Evolutionary conservation across 2,888 invertebrate genomes (phyloP).

Genomic region (Tenthredo mesomela): DNA sequence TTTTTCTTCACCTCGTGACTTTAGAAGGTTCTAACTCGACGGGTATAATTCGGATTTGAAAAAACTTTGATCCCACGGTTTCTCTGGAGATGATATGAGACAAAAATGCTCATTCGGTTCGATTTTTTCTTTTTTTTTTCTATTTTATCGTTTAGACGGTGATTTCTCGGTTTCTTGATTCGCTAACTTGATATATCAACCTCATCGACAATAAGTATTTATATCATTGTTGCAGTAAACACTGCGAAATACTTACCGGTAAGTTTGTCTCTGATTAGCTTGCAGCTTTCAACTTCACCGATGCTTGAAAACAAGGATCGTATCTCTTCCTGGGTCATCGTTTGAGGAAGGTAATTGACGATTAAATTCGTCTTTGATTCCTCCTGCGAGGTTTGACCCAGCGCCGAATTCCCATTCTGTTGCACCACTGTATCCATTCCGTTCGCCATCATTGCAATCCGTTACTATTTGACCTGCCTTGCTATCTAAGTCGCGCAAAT

Average conservation of each 20-base stretch:
- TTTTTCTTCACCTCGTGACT: conserved; percentile 22
- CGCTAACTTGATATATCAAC: conserved; percentile 9
- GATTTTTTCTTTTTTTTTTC: not conserved
- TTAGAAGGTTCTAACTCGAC: not conserved
- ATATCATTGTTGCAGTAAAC: conserved; percentile 2
- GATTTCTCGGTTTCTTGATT: not conserved
- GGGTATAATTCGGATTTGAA: not conserved
- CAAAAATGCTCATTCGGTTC: not conserved
- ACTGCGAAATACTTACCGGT: conserved; percentile 84
- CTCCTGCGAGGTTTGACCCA: conserved; percentile 84
- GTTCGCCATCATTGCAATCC: conserved; percentile 87
- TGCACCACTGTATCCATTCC: conserved; percentile 90
- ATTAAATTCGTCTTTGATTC: conserved; percentile 99
- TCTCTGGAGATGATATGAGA: not conserved
- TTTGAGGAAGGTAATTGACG: conserved; percentile 99
- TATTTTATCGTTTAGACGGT: not conserved
- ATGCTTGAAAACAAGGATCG: conserved; percentile 98
- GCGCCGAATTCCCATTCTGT: conserved; percentile 88
- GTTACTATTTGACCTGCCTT: conserved; percentile 27
- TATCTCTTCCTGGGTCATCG: conserved; percentile 99
- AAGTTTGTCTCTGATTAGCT: conserved; percentile 98
- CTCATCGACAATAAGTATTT: not conserved
- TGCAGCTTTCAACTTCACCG: conserved; percentile 99
- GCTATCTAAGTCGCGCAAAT: conserved; percentile 39
- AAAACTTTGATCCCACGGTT: not conserved